Conservation (phyloP, 2,888 invertebrate genomes). For the Unio pictorum region DNA sequence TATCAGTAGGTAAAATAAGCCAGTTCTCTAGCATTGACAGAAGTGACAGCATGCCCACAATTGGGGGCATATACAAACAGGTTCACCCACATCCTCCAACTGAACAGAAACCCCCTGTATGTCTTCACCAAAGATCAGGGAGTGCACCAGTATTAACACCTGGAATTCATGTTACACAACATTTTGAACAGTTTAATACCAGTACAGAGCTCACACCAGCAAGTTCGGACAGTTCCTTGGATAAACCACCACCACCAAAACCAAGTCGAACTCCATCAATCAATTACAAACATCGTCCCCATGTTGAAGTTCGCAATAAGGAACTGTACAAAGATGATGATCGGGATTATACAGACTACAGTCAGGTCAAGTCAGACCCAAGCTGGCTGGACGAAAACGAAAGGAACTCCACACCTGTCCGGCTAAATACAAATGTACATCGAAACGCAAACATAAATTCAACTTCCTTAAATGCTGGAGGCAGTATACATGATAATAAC, state of each 20-base stretch:
- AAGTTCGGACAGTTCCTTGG: slow-evolving; percentile 60
- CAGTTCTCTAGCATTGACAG: slow-evolving; percentile 30
- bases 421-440: slow-evolving; percentile 2
- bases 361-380: slow-evolving; percentile 63
- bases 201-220: slow-evolving; percentile 35
- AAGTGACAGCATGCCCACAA: slow-evolving; percentile 73
- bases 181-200: slow-evolving; percentile 28
- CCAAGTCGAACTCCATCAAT: slow-evolving; percentile 72
- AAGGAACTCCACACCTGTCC: slow-evolving; percentile 13
- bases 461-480: slow-evolving; percentile 4
- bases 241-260: slow-evolving; percentile 70
- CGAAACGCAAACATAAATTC: slow-evolving; percentile 19
- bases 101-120: slow-evolving; percentile 2
- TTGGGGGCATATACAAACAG: slow-evolving; percentile 28
- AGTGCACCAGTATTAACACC: slow-evolving; percentile 59
- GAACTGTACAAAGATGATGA: slow-evolving; percentile 61
- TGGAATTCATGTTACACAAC: slow-evolving; percentile 28
- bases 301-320: slow-evolving; percentile 57
- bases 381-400: slow-evolving; percentile 49
- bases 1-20: slow-evolving; percentile 29
- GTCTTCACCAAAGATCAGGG: slow-evolving; percentile 53
- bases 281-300: slow-evolving; percentile 60
- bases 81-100: slow-evolving; percentile 16
- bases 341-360: slow-evolving; percentile 67
- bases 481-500: slow-evolving; percentile 45